A percentile compares a stretch with the other conserved stretches of the same genome.
Evolutionary conservation across 2,113 vertebrate genomes (phyloP).

Genomic region (Elanus axillaris): DNA sequence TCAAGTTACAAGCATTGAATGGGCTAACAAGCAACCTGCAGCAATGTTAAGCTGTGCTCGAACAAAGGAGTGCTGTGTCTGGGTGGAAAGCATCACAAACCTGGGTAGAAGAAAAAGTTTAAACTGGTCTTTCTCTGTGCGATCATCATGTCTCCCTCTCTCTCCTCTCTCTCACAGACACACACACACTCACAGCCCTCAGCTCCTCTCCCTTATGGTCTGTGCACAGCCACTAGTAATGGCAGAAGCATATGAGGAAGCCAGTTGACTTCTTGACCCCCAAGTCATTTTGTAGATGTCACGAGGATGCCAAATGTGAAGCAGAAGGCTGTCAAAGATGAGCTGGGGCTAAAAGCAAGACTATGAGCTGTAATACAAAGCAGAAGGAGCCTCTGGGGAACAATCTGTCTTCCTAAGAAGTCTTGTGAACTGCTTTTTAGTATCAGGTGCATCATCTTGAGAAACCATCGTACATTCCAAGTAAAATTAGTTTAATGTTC

Average conservation of each 20-base stretch:
- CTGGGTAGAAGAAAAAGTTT: conserved; percentile 32
- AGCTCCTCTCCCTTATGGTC: neutral
- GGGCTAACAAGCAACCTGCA: conserved; percentile 53
- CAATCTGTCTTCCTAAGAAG: conserved; percentile 82
- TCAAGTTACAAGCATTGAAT: conserved; percentile 54
- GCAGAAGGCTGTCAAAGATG: conserved; percentile 82
- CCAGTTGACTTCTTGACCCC: conserved; percentile 74
- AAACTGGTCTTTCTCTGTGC: conserved; percentile 48
- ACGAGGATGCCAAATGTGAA: conserved; percentile 82
- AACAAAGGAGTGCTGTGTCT: conserved; percentile 58
- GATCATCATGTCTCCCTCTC: neutral
- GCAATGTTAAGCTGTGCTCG: neutral
- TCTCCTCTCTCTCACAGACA: neutral
- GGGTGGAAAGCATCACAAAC: conserved; percentile 41
- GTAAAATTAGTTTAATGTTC: conserved; percentile 92
- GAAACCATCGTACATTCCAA: conserved; percentile 95
- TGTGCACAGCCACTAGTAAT: conserved; percentile 53
- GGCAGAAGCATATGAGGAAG: conserved; percentile 82
- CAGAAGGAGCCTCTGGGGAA: conserved; percentile 83
- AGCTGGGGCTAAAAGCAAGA: conserved; percentile 71
- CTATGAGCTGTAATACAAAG: conserved; percentile 79
- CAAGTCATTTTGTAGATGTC: conserved; percentile 78
- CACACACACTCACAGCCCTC: neutral
- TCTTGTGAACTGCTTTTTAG: conserved; percentile 91
- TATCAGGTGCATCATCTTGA: conserved; percentile 99